Base-by-base conservation (phyloP, 2,797 vertebrate species). In the Anolis apletophallus region DNA sequence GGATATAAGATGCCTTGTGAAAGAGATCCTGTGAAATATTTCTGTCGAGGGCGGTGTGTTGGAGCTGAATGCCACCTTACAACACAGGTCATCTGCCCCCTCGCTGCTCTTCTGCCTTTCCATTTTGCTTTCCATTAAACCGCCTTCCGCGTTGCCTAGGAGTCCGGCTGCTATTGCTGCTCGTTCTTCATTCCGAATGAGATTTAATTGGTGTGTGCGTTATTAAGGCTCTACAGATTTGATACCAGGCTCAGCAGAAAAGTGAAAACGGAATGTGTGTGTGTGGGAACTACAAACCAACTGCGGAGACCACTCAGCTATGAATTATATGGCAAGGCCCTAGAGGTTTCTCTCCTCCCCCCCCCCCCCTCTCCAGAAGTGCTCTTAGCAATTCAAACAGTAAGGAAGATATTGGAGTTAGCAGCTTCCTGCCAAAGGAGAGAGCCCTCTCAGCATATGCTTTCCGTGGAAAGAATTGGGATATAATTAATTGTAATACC, bases 241-340 rank as follows among this genome's bases (percentile, higher is more conserved):
- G 23, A 68, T 16, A 36, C 13, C 32, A 5, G 69, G 9, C 0
- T 0, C 54, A 21, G 46, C 55, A 75, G 84, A 83, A 50, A 72
- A 2, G 0, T 14, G 10, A 87, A 55, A 64, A 29, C n/a, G 29
- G 26, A 69, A 5, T n/a, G n/a, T n/a, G n/a, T n/a, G n/a, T n/a
- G 3, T 13, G 3, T 21, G 36, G 5, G 52, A 67, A 23, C 8
- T 50, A 2, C 29, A 77, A 68, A 67, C 36, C 29, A 67, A 3
- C 0, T 0, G 0, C 3, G 3, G 16, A 0, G 73, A 61, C 61
- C 21, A 34, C 23, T 61, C 36, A 34, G 46, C 36, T 52, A 16
- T 72, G 14, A 67, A 3, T n/a, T 36, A 80, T 57, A 54, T 2
- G 7, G 9, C 12, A 11, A 69, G 2, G 3, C 16, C 34, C 5